A percentile compares a stretch with the other conserved stretches of the same genome.
Evolutionary conservation across 2,113 vertebrate genomes (phyloP).

Genomic region (Protobothrops mucrosquamatus): DNA sequence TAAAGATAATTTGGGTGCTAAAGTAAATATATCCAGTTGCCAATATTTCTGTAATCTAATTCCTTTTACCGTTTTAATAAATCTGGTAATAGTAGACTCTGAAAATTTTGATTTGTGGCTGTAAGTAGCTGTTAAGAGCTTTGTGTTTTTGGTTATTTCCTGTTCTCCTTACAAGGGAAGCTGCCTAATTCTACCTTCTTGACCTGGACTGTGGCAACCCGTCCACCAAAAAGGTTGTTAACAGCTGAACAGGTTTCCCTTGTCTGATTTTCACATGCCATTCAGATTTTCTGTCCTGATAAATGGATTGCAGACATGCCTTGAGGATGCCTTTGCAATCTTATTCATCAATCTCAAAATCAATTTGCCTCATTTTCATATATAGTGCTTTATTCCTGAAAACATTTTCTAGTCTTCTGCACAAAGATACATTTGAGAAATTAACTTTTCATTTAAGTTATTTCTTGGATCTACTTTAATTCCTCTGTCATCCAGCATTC

Average conservation of each 20-base stretch:
- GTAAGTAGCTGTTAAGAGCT: background rate
- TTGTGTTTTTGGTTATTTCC: background rate
- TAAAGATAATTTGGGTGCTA: background rate
- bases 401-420: background rate
- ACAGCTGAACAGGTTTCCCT: background rate
- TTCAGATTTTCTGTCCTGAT: background rate
- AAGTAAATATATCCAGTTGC: background rate
- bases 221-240: background rate
- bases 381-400: background rate
- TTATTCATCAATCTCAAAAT: background rate
- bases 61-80: background rate
- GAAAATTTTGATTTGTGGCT: background rate
- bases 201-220: background rate
- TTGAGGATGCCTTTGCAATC: background rate
- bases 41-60: background rate
- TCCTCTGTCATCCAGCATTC: background rate
- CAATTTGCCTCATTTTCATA: background rate
- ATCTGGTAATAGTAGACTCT: background rate
- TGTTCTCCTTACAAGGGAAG: background rate
- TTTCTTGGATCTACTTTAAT: background rate
- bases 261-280: background rate
- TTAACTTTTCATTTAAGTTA: background rate
- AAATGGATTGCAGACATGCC: background rate
- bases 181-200: background rate
- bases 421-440: background rate